These are phyloP conservation scores for Physocephala rufipes DNA, from an alignment of 2,888 invertebrate genomes.

Conservation along the genomic window DNA sequence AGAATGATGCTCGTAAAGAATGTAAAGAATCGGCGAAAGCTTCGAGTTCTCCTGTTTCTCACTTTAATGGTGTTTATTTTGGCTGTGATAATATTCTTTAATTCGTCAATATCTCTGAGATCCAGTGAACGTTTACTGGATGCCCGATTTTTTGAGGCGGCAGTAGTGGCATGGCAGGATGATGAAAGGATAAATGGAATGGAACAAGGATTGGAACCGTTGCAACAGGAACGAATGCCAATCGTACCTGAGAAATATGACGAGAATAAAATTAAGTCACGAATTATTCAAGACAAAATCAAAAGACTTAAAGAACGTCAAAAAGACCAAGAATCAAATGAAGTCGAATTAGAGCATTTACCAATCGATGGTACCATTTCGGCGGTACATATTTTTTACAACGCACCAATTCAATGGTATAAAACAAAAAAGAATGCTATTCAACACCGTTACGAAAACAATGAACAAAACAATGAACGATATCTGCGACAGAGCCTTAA, in stretches of 20 bases:
- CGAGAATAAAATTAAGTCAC: constrained; percentile 62
- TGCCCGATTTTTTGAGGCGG: constrained; percentile 57
- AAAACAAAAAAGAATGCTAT: constrained; percentile 55
- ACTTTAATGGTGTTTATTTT: constrained; percentile 59
- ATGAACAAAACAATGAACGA: not conserved
- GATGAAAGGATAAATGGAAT: constrained; percentile 27
- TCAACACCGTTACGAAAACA: constrained; percentile 25
- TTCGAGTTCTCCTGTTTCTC: constrained; percentile 60
- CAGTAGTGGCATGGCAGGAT: constrained; percentile 40
- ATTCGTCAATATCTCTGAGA: constrained; percentile 52
- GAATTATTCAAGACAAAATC: constrained; percentile 63
- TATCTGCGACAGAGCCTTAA: constrained; percentile 33
- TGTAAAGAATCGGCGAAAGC: constrained; percentile 64
- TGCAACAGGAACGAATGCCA: constrained; percentile 55
- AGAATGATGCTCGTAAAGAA: constrained; percentile 64
- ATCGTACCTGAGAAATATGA: constrained; percentile 65
- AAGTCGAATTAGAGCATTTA: constrained; percentile 55
- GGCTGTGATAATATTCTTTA: constrained; percentile 59
- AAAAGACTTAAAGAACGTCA: constrained; percentile 55
- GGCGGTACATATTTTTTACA: constrained; percentile 65
- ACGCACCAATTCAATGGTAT: constrained; percentile 63
- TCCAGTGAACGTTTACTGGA: constrained; percentile 57
- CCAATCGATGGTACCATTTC: constrained; percentile 55
- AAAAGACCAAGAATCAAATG: constrained; percentile 49
- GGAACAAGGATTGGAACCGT: constrained; percentile 47